Base-by-base conservation (phyloP, 2,113 vertebrate genomes). In the Nyctibius bracteatus region DNA sequence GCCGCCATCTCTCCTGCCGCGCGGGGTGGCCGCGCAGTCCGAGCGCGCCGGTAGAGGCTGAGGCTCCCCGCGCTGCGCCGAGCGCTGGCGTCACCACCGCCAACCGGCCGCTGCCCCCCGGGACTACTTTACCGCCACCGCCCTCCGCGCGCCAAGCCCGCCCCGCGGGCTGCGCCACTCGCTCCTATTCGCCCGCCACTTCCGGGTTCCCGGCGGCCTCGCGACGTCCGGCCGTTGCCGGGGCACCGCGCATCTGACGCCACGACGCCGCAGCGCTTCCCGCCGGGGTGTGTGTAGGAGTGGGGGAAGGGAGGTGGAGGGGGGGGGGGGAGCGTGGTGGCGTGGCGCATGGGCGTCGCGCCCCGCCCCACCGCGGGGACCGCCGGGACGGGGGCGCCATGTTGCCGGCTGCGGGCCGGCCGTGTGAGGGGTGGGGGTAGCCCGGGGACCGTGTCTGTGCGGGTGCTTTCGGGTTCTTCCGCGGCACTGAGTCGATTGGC, bases 1-100 rank as follows among this genome's bases (percentile, higher is more conserved):
- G 98, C 98, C 87, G 98, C 98, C 98, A 98, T 98, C 51, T 83
- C 82, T 41, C 41, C 83, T 5, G 31, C 58, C 14, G 46, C 10
- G 46, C 65, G 10, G 35, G 35, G 28, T 47, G 3, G 28, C 61
- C 55, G 31, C 46, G 20, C 67, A 17, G n/a, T 8, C 49, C 22
- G 5, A 24, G 17, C 5, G 13, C 12, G 3, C 49, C 21, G 35
- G 8, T 2, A 28, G 16, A n/a, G 9, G 8, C 37, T 28, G 43
- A 28, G 30, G 18, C 24, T 49, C 6, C 15, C 55, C 67, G 19
- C 68, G 66, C 73, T 21, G 49, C 33, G 44, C 73, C 54, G 30
- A 37, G 52, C 70, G 46, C 70, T 39, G 39, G 6, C 68, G 8
- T 11, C 65, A 6, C 65, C 28, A 9, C 88, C 55, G 24, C 61